Conservation (phyloP, 2,797 vertebrate genomes). For the Cossypha dichroa region DNA sequence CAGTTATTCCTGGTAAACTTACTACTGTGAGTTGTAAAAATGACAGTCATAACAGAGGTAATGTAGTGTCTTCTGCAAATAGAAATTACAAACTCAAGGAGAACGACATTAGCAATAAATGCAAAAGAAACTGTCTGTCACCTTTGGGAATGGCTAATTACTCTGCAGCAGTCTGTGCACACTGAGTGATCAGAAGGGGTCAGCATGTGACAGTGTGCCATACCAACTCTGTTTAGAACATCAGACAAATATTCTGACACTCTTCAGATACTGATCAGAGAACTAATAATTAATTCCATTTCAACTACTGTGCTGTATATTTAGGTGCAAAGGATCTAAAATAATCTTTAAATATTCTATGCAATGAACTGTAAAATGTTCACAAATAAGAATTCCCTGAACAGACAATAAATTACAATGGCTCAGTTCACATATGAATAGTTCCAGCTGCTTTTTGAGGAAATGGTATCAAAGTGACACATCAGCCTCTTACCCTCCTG, state of each 20-base stretch:
- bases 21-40: neutral
- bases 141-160: neutral
- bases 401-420: neutral
- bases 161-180: neutral
- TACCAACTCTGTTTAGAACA: neutral
- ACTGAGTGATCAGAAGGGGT: neutral
- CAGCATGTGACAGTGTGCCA: neutral
- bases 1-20: neutral
- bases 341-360: neutral
- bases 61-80: neutral
- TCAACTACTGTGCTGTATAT: neutral
- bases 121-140: neutral
- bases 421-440: neutral
- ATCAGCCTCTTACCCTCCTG: conserved; percentile 38
- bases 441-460: conserved; percentile 36
- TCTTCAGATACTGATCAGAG: neutral
- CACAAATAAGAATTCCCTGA: neutral
- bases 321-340: neutral
- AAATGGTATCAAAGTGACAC: conserved; percentile 35
- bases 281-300: neutral
- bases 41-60: neutral
- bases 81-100: neutral
- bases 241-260: neutral
- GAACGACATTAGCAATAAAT: neutral
- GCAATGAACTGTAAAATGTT: neutral